Conservation (phyloP, 2,797 vertebrate species). For the Dipus sagitta region DNA sequence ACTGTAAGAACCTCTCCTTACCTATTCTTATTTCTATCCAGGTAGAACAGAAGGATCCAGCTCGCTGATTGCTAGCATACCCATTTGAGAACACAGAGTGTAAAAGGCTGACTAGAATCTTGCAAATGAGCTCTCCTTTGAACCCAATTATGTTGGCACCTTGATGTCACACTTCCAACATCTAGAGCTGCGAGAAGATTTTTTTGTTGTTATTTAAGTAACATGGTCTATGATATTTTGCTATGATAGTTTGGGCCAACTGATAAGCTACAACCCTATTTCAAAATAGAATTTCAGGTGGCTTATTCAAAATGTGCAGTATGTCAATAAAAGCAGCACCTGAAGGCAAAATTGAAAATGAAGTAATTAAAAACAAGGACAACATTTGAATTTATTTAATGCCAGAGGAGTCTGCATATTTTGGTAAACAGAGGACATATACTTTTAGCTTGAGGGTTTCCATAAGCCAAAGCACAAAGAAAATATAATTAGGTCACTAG, state of each 20-base stretch:
- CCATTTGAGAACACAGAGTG: not conserved
- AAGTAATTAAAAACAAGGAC: not conserved
- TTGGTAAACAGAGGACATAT: not conserved
- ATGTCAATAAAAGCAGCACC: not conserved
- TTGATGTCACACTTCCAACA: not conserved
- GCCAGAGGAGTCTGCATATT: not conserved
- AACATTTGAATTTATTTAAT: not conserved
- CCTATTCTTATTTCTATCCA: not conserved
- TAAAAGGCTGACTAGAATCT: not conserved
- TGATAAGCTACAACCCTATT: not conserved
- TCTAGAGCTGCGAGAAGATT: not conserved
- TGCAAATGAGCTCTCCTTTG: not conserved
- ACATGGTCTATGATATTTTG: not conserved
- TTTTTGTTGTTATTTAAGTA: not conserved
- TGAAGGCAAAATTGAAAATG: not conserved
- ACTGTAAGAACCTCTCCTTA: not conserved
- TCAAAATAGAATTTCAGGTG: not conserved
- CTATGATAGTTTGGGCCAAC: not conserved
- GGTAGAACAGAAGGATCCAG: not conserved
- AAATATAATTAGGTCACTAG: not conserved
- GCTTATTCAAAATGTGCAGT: not conserved
- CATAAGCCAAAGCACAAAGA: slow-evolving; percentile 20
- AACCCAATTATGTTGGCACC: not conserved
- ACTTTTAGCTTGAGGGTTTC: not conserved
- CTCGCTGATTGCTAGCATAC: not conserved